Evolutionary conservation across 2,113 vertebrate genomes (phyloP).

Genomic region (Xenopus tropicalis): DNA sequence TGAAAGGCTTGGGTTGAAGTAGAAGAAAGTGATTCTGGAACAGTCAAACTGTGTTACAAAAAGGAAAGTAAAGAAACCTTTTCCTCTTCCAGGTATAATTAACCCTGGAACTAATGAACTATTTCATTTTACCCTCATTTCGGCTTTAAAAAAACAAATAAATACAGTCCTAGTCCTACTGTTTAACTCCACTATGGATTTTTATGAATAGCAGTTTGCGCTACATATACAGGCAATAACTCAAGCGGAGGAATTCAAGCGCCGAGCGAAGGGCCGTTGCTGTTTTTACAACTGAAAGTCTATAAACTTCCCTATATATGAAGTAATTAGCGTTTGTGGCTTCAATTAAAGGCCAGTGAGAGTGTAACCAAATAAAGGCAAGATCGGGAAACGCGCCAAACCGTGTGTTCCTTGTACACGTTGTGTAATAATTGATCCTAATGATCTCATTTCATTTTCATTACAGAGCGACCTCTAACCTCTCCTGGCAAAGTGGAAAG

Average conservation of each 20-base stretch:
- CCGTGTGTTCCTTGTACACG: conserved; percentile 29
- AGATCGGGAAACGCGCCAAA: conserved; percentile 43
- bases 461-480: conserved; percentile 25
- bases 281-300: conserved; percentile 54
- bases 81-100: neutral
- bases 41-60: conserved; percentile 23
- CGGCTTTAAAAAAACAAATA: conserved; percentile 2
- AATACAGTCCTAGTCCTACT: conserved; percentile 29
- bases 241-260: conserved; percentile 49
- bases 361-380: conserved; percentile 54
- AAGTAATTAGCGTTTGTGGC: conserved; percentile 54
- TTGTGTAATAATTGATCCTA: conserved; percentile 46
- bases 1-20: conserved; percentile 16
- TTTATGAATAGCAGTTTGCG: conserved; percentile 48
- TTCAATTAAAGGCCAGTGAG: conserved; percentile 58
- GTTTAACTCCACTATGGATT: conserved; percentile 47
- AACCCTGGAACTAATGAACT: conserved; percentile 24
- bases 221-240: conserved; percentile 46
- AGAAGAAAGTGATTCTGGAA: conserved; percentile 40
- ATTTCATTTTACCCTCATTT: neutral
- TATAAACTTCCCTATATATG: conserved; percentile 57
- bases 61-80: conserved; percentile 30
- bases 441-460: conserved; percentile 47
- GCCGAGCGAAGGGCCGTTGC: conserved; percentile 49
- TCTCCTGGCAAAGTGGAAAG: conserved; percentile 5